A percentile compares a stretch with the other conserved stretches of the same genome.
These are phyloP conservation scores for Phoebastria nigripes DNA, from an alignment of 2,797 vertebrate species.

Conservation along the genomic window DNA sequence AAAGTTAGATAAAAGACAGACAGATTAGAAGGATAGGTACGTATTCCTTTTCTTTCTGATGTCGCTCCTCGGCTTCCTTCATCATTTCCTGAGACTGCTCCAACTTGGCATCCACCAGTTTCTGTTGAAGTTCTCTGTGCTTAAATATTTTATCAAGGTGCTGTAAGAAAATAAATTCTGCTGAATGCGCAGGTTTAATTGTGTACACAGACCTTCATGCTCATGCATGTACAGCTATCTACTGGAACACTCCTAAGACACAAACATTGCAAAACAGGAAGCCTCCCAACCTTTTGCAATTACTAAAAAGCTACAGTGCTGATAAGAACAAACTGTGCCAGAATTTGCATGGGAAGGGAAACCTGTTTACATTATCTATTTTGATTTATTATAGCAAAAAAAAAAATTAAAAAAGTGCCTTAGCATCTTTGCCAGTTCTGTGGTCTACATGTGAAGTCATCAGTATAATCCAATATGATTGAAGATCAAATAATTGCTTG, in stretches of 20 bases:
- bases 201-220: neutral
- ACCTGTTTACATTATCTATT: neutral
- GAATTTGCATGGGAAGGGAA: neutral
- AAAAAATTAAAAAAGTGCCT: neutral
- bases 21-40: constrained; percentile 73
- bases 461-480: neutral
- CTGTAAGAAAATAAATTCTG: constrained; percentile 70
- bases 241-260: neutral
- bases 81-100: constrained; percentile 88
- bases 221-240: neutral
- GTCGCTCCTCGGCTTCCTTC: constrained; percentile 85
- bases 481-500: neutral
- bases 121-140: constrained; percentile 91
- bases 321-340: neutral
- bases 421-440: neutral
- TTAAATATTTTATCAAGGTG: constrained; percentile 93
- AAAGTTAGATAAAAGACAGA: neutral
- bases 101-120: constrained; percentile 90
- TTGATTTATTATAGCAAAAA: neutral
- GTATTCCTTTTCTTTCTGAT: constrained; percentile 93
- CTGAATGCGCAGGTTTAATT: neutral
- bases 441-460: neutral
- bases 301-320: neutral
- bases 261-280: neutral
- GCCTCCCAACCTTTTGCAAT: neutral